Base-by-base conservation (phyloP, 2,888 invertebrate species). In the Apamea monoglypha region DNA sequence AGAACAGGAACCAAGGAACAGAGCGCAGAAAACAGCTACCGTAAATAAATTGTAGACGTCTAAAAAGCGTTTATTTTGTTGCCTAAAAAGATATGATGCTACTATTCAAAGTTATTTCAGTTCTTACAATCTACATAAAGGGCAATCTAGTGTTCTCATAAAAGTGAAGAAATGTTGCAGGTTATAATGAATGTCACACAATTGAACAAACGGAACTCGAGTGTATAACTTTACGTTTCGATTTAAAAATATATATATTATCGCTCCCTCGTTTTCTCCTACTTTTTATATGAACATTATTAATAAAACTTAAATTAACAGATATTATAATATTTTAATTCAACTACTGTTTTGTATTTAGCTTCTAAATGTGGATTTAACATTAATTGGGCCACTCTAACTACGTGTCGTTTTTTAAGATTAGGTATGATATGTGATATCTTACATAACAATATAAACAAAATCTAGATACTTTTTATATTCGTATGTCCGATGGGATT, bases 1-100 rank as follows among this genome's bases (percentile, higher is more conserved):
- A 44, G 40, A 44, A 68, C 70, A 79, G 71, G 61, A 71, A 79
- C 77, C 61, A 63, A 66, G 56, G 6, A 80, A 74, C 74, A 25
- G 67, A 8, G 68, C 70, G 47, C 61, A 66, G 29, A 70, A 74
- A 78, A 76, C 74, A 56, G n/a, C 47, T 59, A n/a, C 64, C n/a
- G 59, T 44, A 67, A 40, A 71, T 61, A 80, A 83, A 32, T 59
- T 81, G 56, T 80, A 16, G 29, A 32, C 40, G 1, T 40, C 16
- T 50, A 47, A 71, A n/a, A 53, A 29, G 3, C 16, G 32, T 59
- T n/a, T 18, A 56, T 63, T 53, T 64, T 36, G 21, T 10, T 56
- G 47, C 18, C 1, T 66, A 3, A 68, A 40, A 68, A n/a, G 2
- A 78, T 59, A 44, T 40, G 16, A 66, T 66, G n/a, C 8, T 63